phyloP scores from a whole-genome alignment of 2,113 vertebrate species.

The Probosciger aterrimus region DNA sequence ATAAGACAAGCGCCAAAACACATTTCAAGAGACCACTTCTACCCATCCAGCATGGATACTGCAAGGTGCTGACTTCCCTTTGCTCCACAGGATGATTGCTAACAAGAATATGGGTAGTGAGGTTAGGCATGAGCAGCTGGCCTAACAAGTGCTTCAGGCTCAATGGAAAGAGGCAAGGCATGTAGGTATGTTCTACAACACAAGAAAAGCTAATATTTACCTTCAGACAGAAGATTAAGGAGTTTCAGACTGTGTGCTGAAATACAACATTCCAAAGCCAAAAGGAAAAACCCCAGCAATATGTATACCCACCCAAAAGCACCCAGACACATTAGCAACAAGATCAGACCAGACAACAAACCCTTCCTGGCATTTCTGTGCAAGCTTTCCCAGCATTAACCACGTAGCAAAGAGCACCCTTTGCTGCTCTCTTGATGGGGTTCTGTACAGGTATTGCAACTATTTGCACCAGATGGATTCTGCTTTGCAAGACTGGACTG shows the following conservation, averaged over 20 bases:
- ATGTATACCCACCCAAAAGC: background rate
- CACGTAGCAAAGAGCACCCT: background rate
- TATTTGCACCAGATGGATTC: background rate
- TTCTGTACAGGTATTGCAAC: background rate
- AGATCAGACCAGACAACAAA: background rate
- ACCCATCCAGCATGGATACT: background rate
- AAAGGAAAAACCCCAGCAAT: background rate
- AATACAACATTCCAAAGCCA: slow-evolving; percentile 14
- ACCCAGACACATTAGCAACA: background rate
- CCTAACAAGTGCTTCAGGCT: background rate
- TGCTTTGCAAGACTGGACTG: background rate
- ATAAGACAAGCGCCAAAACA: background rate
- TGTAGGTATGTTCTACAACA: background rate
- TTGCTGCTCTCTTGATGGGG: background rate
- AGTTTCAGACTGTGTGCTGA: background rate
- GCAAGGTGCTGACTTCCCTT: background rate
- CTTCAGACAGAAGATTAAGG: background rate
- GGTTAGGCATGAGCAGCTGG: background rate
- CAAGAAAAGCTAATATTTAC: background rate
- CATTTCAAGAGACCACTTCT: background rate
- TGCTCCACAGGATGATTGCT: background rate
- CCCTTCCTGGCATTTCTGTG: background rate
- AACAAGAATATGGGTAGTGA: background rate
- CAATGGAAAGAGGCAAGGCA: background rate
- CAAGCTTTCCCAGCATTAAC: background rate